Conservation (phyloP, 1,140 invertebrate genomes). For the Nilaparvata lugens region DNA sequence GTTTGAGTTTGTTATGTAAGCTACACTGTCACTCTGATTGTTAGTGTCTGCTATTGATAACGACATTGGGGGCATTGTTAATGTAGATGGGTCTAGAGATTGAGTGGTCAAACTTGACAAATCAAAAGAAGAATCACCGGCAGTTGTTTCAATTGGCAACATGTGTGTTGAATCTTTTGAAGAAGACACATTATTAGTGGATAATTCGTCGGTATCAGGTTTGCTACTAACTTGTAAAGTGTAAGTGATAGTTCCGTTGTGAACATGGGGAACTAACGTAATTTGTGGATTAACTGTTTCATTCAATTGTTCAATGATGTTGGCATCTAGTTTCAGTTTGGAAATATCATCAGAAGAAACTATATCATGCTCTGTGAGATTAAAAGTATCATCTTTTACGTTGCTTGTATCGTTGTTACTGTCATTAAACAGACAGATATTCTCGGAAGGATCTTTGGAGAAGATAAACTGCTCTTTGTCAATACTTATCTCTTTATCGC, state of each 20-base stretch:
- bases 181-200: neutral
- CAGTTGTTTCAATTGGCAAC: neutral
- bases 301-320: too few relatives aligned
- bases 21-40: too few relatives aligned
- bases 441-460: neutral
- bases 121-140: neutral
- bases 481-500: neutral
- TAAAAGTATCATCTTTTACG: neutral
- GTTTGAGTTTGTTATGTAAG: too few relatives aligned
- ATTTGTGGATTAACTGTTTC: neutral
- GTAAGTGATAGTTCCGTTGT: conserved; percentile 1
- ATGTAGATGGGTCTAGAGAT: neutral
- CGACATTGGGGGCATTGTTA: too few relatives aligned
- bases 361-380: neutral
- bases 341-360: neutral
- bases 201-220: neutral
- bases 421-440: neutral
- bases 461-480: neutral
- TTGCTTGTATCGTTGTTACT: neutral
- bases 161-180: neutral
- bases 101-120: neutral
- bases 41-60: neutral
- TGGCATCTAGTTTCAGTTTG: neutral
- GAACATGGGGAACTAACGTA: neutral
- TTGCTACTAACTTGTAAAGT: neutral